Base-by-base conservation (phyloP, 2,888 invertebrate species). In the Eurois occulta region DNA sequence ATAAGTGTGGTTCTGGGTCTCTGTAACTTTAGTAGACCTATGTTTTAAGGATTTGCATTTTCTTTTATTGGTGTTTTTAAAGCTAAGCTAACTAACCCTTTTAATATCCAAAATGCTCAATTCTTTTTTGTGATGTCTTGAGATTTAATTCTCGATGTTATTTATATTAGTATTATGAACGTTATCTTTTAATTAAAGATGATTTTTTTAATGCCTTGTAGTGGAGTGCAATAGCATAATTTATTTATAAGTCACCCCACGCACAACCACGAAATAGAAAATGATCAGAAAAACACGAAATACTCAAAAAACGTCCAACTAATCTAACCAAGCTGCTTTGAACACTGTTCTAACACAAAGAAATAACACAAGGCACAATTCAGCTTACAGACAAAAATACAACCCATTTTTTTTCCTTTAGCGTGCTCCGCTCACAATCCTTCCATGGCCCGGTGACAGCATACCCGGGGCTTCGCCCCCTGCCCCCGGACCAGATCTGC, bases 351-450 rank as follows among this genome's bases (percentile, higher is more conserved):
- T 58, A 70, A 77, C 77, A 83, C 69, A 46, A 52, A 52, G 13
- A 69, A 75, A 71, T 58, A 16, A 41, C 35, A 55, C 24, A 41
- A 13, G 2, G 8, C 10, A 48, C 7, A 58, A 18, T 72, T 8
- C 1, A 4, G 35, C 13, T 18, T n/a, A 5, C 24, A 1, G 13
- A 78, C 11, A 28, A 78, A 68, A 48, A 35, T 24, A 52, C 71
- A 73, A 82, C 16, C 1, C 18, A 52, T 48, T 72, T 64, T 58
- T 8, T 72, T 68, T 35, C 77, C 96, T 97, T 97, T 91, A 97
- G 96, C 90, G 97, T 97, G 86, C 95, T 97, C 81, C 96, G 97
- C 88, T 97, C 97, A 87, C 97, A 97, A 93, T 97, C 97, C 84
- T 97, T 97, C 94, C 97, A 97, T 93, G 97, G 97, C 68, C 97